Evolutionary conservation across 2,113 vertebrate species (phyloP).

Genomic region (Rhinolophus sinicus): DNA sequence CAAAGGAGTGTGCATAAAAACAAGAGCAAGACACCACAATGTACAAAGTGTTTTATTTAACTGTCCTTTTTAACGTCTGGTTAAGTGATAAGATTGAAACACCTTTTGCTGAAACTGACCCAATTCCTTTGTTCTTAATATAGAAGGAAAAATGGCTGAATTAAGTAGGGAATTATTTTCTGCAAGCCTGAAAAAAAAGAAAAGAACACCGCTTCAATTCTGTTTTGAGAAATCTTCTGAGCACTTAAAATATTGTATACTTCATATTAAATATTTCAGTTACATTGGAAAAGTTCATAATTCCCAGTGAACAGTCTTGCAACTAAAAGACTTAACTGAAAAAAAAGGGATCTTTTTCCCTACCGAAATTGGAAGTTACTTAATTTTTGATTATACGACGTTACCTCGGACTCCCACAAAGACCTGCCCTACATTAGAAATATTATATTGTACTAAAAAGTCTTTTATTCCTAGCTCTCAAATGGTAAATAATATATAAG

Average conservation of each 20-base stretch:
- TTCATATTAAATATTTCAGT: conserved; percentile 72
- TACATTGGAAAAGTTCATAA: conserved; percentile 46
- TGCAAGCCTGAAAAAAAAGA: background rate
- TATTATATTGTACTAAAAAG: conserved; percentile 57
- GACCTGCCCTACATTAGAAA: conserved; percentile 66
- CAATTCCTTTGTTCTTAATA: conserved; percentile 32
- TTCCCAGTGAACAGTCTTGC: conserved; percentile 34
- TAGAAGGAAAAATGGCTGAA: background rate
- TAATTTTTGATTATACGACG: conserved; percentile 74
- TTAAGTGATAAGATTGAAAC: background rate
- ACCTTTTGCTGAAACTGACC: background rate
- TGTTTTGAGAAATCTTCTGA: conserved; percentile 58
- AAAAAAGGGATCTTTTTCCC: conserved; percentile 4
- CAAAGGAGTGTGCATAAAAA: background rate
- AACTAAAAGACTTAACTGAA: conserved; percentile 78
- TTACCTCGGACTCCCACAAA: conserved; percentile 67
- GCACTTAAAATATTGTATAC: conserved; percentile 57
- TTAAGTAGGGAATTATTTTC: conserved; percentile 22
- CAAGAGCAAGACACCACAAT: background rate
- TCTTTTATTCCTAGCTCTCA: conserved; percentile 53
- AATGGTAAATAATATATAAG: conserved; percentile 76
- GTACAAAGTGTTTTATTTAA: background rate
- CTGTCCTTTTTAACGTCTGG: background rate
- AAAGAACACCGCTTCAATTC: background rate
- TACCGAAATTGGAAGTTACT: conserved; percentile 68